Conservation (phyloP, 92 coral and sea anemone genomes). For the Phenganax stokvisi region DNA sequence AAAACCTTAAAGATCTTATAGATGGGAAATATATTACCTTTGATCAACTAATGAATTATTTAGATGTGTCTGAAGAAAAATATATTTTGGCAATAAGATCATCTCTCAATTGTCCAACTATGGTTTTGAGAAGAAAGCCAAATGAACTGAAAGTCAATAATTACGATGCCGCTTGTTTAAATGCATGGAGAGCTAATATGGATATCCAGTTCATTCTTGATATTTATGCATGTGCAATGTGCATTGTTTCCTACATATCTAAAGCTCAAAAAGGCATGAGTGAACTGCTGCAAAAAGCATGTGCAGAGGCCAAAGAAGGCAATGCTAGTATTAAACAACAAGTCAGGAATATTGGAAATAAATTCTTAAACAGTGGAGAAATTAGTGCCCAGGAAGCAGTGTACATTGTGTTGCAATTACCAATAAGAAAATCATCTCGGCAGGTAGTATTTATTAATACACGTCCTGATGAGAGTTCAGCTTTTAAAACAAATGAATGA, state of each 20-base stretch:
- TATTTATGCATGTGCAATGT: constrained; percentile 55
- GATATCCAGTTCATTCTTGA: constrained; percentile 59
- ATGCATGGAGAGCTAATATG: constrained; percentile 69
- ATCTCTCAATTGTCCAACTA: constrained; percentile 43
- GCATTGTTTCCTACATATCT: constrained; percentile 52
- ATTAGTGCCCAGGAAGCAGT: constrained; percentile 54
- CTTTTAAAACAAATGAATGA: constrained; percentile 44
- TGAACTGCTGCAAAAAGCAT: constrained; percentile 52
- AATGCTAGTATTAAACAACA: constrained; percentile 52
- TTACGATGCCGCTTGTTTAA: constrained; percentile 40
- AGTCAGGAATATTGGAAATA: constrained; percentile 53
- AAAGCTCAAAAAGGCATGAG: constrained; percentile 69
- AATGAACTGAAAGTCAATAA: constrained; percentile 53
- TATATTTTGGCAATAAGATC: constrained; percentile 52
- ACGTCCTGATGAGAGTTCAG: constrained; percentile 45
- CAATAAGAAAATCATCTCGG: constrained; percentile 47
- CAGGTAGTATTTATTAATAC: constrained; percentile 43
- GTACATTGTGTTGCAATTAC: constrained; percentile 45
- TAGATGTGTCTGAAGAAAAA: constrained; percentile 38
- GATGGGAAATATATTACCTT: constrained; percentile 51
- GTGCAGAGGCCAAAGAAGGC: constrained; percentile 58
- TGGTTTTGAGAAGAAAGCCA: constrained; percentile 55
- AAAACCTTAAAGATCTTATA: neutral
- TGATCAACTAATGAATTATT: constrained; percentile 37
- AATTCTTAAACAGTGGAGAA: constrained; percentile 46